Evolutionary conservation across 1,140 invertebrate species (phyloP), one percentile per base, ranked within the genome.

Genomic region (Acromyrmex echinatior): DNA sequence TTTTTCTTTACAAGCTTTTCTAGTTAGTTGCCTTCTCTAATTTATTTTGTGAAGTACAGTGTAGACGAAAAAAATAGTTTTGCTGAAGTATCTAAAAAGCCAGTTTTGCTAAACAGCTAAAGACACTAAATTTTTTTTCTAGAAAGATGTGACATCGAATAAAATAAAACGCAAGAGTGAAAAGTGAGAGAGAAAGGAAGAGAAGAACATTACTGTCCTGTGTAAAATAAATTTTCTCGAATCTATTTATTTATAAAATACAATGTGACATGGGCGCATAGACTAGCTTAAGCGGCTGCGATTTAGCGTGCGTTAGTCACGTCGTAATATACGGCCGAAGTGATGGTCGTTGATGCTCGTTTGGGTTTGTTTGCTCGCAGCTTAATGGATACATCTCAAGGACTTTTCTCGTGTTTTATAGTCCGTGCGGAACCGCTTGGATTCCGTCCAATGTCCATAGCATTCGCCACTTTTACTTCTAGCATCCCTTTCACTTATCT

Each of bases 241-340:
- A 86, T 77, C 85, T 92, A 87, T 92, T 92, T 92, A 90, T 87
- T 91, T 90, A 88, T 91, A 92, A 92, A 92, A 92, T 90, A 92
- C 70, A 87, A 90, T 91, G 80, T 87, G 91, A 91, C 86, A 86
- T 90, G 74, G 39, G 87, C 66, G 71, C 31, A 49, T 66, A 91
- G 84, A 82, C 77, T 77, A 16, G 60, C 66, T 79, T 84, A 82
- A 88, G 81, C 60, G 82, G 51, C 14, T 63, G 68, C 86, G 81
- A 89, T 92, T 89, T 88, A 92, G 86, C 76, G 82, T 88, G 87
- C 79, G 89, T 87, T 88, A 89, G 86, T 91, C 87, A 88, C 86
- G 70, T 86, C 62, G 79, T 86, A 88, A 92, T 91, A 92, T 92
- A 90, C 66, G 65, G 25, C 82, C 81, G 62, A 90, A 91, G 88